phyloP scores from a whole-genome alignment of 92 coral and sea anemone genomes.

The Parazoanthus swiftii region DNA sequence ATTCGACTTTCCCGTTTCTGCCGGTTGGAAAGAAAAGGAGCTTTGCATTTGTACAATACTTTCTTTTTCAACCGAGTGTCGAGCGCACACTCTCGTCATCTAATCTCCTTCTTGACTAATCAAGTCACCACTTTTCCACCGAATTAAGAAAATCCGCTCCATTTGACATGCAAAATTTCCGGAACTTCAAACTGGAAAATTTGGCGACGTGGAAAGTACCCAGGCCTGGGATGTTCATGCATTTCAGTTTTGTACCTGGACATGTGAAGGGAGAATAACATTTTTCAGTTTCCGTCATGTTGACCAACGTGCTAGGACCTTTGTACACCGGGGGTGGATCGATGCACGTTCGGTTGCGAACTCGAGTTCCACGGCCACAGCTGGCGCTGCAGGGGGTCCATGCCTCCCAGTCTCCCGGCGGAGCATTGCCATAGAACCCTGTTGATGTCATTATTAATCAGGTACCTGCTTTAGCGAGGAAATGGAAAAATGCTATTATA shows the following conservation, averaged over 20 bases:
- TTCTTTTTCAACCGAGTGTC: too few relatives aligned
- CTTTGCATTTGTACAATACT: too few relatives aligned
- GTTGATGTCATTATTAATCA: not conserved
- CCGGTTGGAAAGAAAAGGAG: too few relatives aligned
- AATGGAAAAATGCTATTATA: too few relatives aligned
- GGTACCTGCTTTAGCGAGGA: not conserved
- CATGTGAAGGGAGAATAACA: slow-evolving; percentile 46
- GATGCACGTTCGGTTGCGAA: slow-evolving; percentile 54
- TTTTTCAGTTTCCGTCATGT: slow-evolving; percentile 23
- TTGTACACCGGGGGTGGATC: slow-evolving; percentile 46
- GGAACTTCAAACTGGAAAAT: too few relatives aligned
- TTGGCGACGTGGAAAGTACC: too few relatives aligned
- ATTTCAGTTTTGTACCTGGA: slow-evolving; percentile 49
- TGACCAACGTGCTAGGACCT: slow-evolving; percentile 11
- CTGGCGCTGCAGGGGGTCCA: slow-evolving; percentile 59
- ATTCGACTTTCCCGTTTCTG: too few relatives aligned
- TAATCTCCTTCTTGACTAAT: too few relatives aligned
- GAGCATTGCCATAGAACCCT: slow-evolving; percentile 41
- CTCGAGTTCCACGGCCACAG: slow-evolving; percentile 53
- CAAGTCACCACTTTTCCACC: too few relatives aligned
- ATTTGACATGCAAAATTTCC: too few relatives aligned
- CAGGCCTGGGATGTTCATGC: not conserved
- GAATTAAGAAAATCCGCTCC: too few relatives aligned
- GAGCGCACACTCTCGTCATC: too few relatives aligned
- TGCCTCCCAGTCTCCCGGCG: slow-evolving; percentile 57